Base-by-base conservation (phyloP, 2,888 invertebrate species). In the Melinaea marsaeus region DNA sequence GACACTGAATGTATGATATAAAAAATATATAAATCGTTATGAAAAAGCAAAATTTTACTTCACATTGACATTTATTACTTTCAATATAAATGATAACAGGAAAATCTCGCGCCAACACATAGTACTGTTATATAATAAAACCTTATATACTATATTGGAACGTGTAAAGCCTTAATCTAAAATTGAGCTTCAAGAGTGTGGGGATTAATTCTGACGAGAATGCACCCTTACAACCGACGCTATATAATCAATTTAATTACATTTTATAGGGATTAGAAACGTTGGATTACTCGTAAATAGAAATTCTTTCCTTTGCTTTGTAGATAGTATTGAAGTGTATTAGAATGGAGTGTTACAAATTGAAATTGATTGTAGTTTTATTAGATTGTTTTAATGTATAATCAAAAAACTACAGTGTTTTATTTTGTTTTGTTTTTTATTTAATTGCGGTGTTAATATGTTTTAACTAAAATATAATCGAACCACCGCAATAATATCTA, bases 191-290 rank as follows among this genome's bases (percentile, higher is more conserved):
- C 11, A 11, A 47, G 61, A 66, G 58, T 64, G 66, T 58, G 32
- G 35, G 51, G 61, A 63, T 61, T 57, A 59, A 61, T 58, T 34
- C 35, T 59, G 51, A 63, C 58, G 61, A 54, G 60, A 66, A 58
- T 63, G 63, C 60, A 48, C 58, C 58, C 60, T 54, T 13, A 58
- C 46, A 46, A 54, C 57, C 57, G 57, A 9, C 51, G 22, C 51
- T 9, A 51, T 51, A 32, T 63, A 63, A 63, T 61, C 56, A 56
- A 46, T 57, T 63, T 45, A 33, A 58, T 51, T 63, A 63, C 33
- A 34, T 51, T 58, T 55, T 35, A 58, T 37, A 55, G 57, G 58
- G 54, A 58, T 60, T 46, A 57, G 54, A 61, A 61, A 55, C 42
- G 51, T 7, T 22, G 13, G 32, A 32, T 32, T 32, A 51, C 32